These are phyloP conservation scores for Okapia johnstoni DNA, from an alignment of 2,113 vertebrate genomes.

Conservation along the genomic window DNA sequence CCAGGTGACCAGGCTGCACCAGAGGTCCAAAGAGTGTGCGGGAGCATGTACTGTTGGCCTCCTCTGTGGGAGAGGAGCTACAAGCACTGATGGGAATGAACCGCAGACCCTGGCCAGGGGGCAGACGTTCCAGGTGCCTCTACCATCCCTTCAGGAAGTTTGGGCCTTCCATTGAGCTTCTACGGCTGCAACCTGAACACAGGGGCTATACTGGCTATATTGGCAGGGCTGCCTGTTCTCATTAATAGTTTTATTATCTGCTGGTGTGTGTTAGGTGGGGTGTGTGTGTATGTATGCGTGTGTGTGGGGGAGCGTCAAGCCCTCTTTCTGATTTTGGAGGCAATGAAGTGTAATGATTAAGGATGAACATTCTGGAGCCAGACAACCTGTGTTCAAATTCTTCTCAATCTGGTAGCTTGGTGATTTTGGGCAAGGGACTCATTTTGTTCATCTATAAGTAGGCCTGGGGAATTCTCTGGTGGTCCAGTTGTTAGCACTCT, in stretches of 20 bases:
- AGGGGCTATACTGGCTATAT: not conserved
- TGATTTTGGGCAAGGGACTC: not conserved
- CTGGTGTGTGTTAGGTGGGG: not conserved
- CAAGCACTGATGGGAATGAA: not conserved
- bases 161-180: not conserved
- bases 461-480: not conserved
- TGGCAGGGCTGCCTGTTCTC: not conserved
- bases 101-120: not conserved
- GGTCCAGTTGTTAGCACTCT: not conserved
- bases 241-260: not conserved
- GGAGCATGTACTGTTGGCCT: constrained; percentile 17
- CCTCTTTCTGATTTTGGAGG: not conserved
- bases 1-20: constrained; percentile 57
- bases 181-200: not conserved
- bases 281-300: too few species aligned
- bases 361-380: not conserved
- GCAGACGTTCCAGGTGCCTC: not conserved
- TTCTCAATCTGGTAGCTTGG: not conserved
- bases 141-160: not conserved
- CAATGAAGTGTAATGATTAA: not conserved
- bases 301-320: not conserved
- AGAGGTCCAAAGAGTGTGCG: not conserved
- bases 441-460: not conserved
- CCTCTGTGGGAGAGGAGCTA: not conserved
- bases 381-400: not conserved